A percentile compares a stretch with the other conserved stretches of the same genome.
These are phyloP conservation scores for Motacilla tschutschensis DNA, from an alignment of 2,113 vertebrate genomes.

Conservation along the genomic window DNA sequence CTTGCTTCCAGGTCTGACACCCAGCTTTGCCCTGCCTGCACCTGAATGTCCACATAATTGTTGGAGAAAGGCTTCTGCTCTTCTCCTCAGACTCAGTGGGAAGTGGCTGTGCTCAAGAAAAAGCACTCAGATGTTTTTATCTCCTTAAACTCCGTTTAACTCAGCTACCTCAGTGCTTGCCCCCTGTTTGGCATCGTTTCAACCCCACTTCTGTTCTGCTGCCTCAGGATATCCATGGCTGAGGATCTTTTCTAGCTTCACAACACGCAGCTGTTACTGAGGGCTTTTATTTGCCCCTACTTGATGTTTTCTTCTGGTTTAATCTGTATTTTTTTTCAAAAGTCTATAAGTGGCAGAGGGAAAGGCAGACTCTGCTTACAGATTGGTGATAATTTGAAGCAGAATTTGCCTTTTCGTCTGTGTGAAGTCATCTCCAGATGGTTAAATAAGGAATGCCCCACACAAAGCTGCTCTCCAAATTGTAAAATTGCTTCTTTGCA, in stretches of 20 bases:
- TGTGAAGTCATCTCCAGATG: not conserved
- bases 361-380: not conserved
- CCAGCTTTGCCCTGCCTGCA: not conserved
- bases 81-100: not conserved
- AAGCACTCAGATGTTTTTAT: not conserved
- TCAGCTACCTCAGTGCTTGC: fast-evolving
- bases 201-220: not conserved
- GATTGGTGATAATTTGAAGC: fast-evolving
- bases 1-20: not conserved
- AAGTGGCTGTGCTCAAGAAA: not conserved
- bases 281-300: not conserved
- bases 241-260: not conserved
- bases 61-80: not conserved
- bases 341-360: not conserved
- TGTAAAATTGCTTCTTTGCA: slow-evolving; percentile 10
- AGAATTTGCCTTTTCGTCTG: not conserved
- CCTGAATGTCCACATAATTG: not conserved
- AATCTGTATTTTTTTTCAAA: fast-evolving
- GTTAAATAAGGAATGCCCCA: not conserved
- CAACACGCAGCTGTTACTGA: not conserved
- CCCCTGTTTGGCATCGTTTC: not conserved
- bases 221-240: not conserved
- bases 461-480: not conserved
- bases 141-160: not conserved
- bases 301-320: not conserved